These are phyloP conservation scores for Thymelicus acteon DNA, from an alignment of 2,888 invertebrate species.

Conservation along the genomic window DNA sequence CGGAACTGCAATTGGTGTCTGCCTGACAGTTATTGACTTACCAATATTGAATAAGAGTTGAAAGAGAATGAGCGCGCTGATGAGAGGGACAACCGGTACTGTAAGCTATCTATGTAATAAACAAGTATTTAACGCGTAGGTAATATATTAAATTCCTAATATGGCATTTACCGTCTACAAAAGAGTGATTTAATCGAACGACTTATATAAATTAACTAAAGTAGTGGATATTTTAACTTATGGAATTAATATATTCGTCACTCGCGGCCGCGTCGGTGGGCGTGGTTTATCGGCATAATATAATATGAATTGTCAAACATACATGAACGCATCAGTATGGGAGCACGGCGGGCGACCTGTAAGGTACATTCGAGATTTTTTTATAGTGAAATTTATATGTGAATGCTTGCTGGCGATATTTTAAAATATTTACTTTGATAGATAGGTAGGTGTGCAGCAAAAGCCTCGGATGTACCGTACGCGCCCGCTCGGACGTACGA, in stretches of 20 bases:
- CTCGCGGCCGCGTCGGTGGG: slow-evolving; percentile 42
- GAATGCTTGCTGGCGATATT: slow-evolving; percentile 25
- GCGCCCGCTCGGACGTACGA: slow-evolving; percentile 44
- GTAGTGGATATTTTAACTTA: slow-evolving; percentile 71
- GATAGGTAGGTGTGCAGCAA: slow-evolving; percentile 35
- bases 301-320: slow-evolving; percentile 71
- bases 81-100: slow-evolving; percentile 60
- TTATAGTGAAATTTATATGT: slow-evolving; percentile 14
- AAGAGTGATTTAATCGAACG: slow-evolving; percentile 77
- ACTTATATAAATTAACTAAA: slow-evolving; percentile 73
- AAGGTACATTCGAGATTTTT: slow-evolving; percentile 56
- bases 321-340: slow-evolving; percentile 60
- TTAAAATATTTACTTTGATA: slow-evolving; percentile 42
- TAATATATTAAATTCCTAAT: slow-evolving; percentile 78
- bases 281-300: slow-evolving; percentile 51
- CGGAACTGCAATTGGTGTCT: slow-evolving; percentile 65
- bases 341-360: slow-evolving; percentile 63
- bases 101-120: slow-evolving; percentile 50
- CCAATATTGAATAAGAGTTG: slow-evolving; percentile 62
- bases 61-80: slow-evolving; percentile 50
- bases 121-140: slow-evolving; percentile 65
- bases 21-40: slow-evolving; percentile 58
- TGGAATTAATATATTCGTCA: slow-evolving; percentile 52
- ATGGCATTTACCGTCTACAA: slow-evolving; percentile 83
- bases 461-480: slow-evolving; percentile 49